A percentile compares a stretch with the other conserved stretches of the same genome.
Evolutionary conservation across 2,888 invertebrate species (phyloP).

Genomic region (Monopis laevigella): DNA sequence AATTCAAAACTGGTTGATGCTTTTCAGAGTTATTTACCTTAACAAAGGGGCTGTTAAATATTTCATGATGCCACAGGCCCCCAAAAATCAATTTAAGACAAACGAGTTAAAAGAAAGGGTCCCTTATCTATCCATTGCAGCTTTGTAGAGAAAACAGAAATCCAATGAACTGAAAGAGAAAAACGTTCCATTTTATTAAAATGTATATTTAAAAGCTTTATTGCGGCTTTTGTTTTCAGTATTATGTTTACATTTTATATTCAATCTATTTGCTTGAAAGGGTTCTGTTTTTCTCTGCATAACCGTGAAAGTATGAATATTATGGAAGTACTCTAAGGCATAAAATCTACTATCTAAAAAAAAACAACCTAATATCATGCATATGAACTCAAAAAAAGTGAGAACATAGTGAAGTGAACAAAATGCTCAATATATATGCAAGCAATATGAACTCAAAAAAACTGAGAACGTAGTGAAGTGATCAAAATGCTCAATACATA

Average conservation of each 20-base stretch:
- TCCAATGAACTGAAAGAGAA: conserved; percentile 1
- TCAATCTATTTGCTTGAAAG: conserved; percentile 1
- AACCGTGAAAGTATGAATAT: too few species aligned
- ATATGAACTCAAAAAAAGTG: too few species aligned
- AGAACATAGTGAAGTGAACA: too few species aligned
- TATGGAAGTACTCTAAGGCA: too few species aligned
- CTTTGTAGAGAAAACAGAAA: conserved; percentile 40
- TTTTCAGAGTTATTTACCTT: too few species aligned
- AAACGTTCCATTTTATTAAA: conserved; percentile 9
- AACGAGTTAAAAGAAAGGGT: conserved; percentile 46
- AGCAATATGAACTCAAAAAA: too few species aligned
- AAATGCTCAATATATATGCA: too few species aligned
- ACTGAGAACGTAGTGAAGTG: too few species aligned
- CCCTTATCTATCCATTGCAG: conserved; percentile 48
- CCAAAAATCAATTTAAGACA: conserved; percentile 50
- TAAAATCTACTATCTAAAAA: too few species aligned
- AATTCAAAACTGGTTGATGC: too few species aligned
- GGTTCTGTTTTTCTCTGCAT: conserved; percentile 1
- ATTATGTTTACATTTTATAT: conserved; percentile 9
- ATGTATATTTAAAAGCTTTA: conserved; percentile 12
- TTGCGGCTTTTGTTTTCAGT: conserved; percentile 9
- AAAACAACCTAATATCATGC: too few species aligned
- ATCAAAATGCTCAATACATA: too few species aligned
- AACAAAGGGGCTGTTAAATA: conserved; percentile 31
- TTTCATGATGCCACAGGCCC: conserved; percentile 38